Percentiles rank a stretch among this genome's conserved stretches.
phyloP scores from a whole-genome alignment of 2,113 vertebrate species.

The Psephotus haematonotus region DNA sequence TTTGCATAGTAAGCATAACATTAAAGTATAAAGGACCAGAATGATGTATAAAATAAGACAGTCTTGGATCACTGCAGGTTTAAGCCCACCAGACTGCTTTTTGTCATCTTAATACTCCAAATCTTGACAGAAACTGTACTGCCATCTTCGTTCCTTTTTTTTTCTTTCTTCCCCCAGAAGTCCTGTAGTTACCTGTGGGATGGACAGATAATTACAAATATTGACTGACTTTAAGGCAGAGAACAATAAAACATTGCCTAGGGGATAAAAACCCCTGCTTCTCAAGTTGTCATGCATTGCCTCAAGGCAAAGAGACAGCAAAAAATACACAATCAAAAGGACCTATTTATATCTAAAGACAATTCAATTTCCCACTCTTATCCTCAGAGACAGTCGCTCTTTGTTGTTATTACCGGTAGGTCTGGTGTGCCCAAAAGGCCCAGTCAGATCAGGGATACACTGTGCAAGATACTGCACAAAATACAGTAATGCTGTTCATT shows the following conservation, averaged over 20 bases:
- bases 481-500: neutral
- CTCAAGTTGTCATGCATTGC: slow-evolving; percentile 44
- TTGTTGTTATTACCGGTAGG: slow-evolving; percentile 57
- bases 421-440: slow-evolving; percentile 51
- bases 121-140: neutral
- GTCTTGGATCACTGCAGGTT: neutral
- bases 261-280: neutral
- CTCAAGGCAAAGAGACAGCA: slow-evolving; percentile 36
- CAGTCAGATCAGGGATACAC: slow-evolving; percentile 32
- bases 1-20: neutral
- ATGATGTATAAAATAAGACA: neutral
- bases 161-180: neutral
- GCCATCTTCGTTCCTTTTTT: neutral
- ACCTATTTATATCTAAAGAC: slow-evolving; percentile 65
- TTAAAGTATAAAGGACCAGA: neutral
- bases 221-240: slow-evolving; percentile 49
- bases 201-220: slow-evolving; percentile 59
- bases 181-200: neutral
- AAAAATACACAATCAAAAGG: slow-evolving; percentile 59
- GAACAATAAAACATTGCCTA: slow-evolving; percentile 34
- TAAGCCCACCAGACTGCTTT: neutral
- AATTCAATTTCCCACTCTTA: slow-evolving; percentile 57
- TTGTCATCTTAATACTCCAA: neutral
- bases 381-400: slow-evolving; percentile 22
- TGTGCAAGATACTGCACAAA: slow-evolving; percentile 23